These are phyloP conservation scores for Garrulus glandarius DNA, from an alignment of 2,797 vertebrate genomes.

Conservation along the genomic window DNA sequence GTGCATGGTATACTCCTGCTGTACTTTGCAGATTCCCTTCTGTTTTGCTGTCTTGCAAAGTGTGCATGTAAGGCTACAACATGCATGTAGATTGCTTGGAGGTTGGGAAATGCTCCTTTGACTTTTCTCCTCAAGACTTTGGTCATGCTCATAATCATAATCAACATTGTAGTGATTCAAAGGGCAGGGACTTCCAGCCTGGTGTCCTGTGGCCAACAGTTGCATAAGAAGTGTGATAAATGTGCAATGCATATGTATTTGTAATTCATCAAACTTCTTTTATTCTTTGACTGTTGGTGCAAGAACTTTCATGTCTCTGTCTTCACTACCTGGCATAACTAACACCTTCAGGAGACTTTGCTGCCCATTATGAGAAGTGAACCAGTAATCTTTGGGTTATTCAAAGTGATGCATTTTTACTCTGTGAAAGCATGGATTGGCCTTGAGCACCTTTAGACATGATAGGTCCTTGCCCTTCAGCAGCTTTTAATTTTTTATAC, in stretches of 20 bases:
- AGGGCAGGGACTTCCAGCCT: not conserved
- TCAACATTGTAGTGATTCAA: not conserved
- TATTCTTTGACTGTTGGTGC: not conserved
- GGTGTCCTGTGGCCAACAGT: not conserved
- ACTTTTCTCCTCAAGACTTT: not conserved
- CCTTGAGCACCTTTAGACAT: not conserved
- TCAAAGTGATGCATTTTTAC: not conserved
- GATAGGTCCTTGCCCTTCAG: not conserved
- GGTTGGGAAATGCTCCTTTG: not conserved
- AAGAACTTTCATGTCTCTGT: not conserved
- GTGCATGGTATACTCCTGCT: rapidly evolving
- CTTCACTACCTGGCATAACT: not conserved
- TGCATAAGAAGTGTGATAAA: not conserved
- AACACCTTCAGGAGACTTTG: not conserved
- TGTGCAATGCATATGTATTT: not conserved
- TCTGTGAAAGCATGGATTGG: not conserved
- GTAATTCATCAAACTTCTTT: not conserved
- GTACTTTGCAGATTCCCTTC: not conserved
- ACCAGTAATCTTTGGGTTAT: not conserved
- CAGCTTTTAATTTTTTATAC: not conserved
- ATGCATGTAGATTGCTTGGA: not conserved
- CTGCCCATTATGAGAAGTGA: not conserved
- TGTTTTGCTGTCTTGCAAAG: not conserved
- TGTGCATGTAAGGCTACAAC: not conserved
- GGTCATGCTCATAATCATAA: not conserved